Evolutionary conservation across 2,888 invertebrate species (phyloP), one percentile per base, ranked within the genome.

Genomic region (Entomobrya proxima): DNA sequence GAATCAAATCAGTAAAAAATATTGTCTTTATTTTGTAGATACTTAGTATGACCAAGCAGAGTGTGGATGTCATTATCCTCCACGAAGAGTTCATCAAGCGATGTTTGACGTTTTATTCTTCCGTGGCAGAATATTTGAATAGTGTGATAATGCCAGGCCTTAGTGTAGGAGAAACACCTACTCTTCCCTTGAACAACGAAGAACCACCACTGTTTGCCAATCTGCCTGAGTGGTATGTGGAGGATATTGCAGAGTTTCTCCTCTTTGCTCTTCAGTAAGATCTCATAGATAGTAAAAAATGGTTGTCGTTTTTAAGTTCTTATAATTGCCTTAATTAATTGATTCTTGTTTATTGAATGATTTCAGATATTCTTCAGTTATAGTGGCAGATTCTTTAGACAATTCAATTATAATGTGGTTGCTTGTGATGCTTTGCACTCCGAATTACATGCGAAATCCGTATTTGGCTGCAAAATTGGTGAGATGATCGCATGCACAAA

Each of bases 401-500:
- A 95, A 96, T 90, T 95, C 96, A 15, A 94, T 98, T 88, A 94
- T 98, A 87, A 95, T 96, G 37, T 97, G 98, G 95, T 92, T 99
- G 37, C 93, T 99, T 58, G 95, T 96, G 86, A 95, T 98, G 90
- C 95, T 98, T 84, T 98, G 98, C 92, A 95, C 96, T 88, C 96
- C 97, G 15, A 95, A 96, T 91, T 96, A 96, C 92, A 95, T 99
- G 91, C 96, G 96, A 92, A 99, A 99, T 93, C 99, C 99, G 0
- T 99, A 99, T 92, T 94, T 99, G 87, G 96, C 97, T 88, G 98
- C 99, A 89, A 99, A 99, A 93, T 95, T 98, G 90, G 96, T 98
- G 75, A 98, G 55, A 0, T 18, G n/a, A 9, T 24, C 15, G 27
- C 11, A 9, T 21, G n/a, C n/a, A n/a, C n/a, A n/a, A n/a, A n/a